phyloP scores from a whole-genome alignment of 1,140 invertebrate genomes.

The Melipona quadrifasciata region DNA sequence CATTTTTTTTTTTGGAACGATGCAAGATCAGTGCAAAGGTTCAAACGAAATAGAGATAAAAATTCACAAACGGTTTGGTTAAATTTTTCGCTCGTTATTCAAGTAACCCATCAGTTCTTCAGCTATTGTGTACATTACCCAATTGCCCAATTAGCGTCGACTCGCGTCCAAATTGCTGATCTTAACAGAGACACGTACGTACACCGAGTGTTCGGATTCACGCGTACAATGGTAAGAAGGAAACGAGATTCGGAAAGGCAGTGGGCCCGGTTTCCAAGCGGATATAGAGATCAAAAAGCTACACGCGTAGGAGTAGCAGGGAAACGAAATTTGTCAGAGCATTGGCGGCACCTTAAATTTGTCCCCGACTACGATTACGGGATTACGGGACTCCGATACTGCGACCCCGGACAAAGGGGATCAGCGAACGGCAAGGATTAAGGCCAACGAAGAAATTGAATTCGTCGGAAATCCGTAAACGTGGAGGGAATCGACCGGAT shows the following conservation, averaged over 20 bases:
- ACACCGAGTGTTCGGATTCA: background rate
- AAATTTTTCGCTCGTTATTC: too few relatives aligned
- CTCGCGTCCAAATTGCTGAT: too few relatives aligned
- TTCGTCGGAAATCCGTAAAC: slow-evolving; percentile 47
- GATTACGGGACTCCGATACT: slow-evolving; percentile 51
- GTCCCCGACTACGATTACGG: slow-evolving; percentile 25
- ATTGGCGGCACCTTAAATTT: slow-evolving; percentile 37
- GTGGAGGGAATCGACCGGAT: slow-evolving; percentile 6
- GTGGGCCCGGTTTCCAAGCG: slow-evolving; percentile 9
- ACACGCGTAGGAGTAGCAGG: background rate
- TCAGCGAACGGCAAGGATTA: slow-evolving; percentile 37
- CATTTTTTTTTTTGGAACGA: too few relatives aligned
- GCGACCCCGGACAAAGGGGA: slow-evolving; percentile 39
- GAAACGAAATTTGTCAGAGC: slow-evolving; percentile 45
- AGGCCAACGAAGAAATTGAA: slow-evolving; percentile 50
- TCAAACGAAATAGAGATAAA: too few relatives aligned
- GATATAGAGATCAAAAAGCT: slow-evolving; percentile 28
- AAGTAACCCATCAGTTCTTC: too few relatives aligned
- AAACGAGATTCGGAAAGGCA: background rate
- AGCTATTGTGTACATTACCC: too few relatives aligned
- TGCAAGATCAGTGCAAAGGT: too few relatives aligned
- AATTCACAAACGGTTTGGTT: too few relatives aligned
- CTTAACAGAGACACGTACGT: too few relatives aligned
- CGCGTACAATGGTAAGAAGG: background rate
- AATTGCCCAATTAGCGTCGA: too few relatives aligned